A percentile compares a stretch with the other conserved stretches of the same genome.
Conservation (phyloP, 2,113 vertebrate genomes). For the Sceloporus undulatus region DNA sequence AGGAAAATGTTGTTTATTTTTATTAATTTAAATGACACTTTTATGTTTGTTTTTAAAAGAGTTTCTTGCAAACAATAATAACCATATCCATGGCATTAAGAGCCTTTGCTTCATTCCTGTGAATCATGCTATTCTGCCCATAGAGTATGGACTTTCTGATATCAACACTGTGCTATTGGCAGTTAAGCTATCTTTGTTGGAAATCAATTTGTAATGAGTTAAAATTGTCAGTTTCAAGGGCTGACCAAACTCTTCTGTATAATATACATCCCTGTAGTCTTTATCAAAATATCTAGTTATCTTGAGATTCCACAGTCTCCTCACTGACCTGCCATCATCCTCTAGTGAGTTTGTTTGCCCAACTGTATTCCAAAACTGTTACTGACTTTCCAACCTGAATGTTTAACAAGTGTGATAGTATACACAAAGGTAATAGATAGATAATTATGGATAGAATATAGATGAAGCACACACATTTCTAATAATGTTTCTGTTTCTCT, state of each 20-base stretch:
- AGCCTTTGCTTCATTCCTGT: background rate
- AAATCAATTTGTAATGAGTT: background rate
- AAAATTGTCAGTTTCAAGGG: background rate
- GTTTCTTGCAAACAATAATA: background rate
- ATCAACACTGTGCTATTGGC: background rate
- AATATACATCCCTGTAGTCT: background rate
- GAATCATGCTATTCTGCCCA: background rate
- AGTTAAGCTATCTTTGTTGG: background rate
- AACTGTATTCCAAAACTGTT: background rate
- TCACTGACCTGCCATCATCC: background rate
- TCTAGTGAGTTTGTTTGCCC: background rate
- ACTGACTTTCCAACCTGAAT: background rate
- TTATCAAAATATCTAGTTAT: background rate
- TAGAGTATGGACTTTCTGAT: background rate
- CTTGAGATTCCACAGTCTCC: background rate
- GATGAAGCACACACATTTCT: background rate
- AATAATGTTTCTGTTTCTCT: background rate
- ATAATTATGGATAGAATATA: background rate
- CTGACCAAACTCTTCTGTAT: background rate
- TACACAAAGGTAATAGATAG: background rate
- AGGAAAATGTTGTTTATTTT: background rate
- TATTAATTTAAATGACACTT: background rate
- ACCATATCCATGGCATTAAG: background rate
- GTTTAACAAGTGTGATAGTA: background rate
- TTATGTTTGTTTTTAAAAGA: background rate